Conservation (phyloP, 2,888 invertebrate species). For the Schizaphis graminum region DNA sequence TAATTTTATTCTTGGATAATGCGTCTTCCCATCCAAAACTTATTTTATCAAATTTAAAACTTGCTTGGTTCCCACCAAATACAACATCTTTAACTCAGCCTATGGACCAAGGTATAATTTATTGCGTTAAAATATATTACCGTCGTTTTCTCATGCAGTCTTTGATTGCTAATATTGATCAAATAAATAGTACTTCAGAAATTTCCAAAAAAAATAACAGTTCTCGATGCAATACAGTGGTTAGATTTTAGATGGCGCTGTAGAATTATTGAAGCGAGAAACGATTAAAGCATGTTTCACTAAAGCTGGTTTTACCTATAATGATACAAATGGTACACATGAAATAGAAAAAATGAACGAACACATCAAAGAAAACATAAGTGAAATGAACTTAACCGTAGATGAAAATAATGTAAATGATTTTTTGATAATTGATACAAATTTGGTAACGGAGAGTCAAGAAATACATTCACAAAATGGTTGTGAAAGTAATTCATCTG, state of each 20-base stretch:
- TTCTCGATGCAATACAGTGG: too few species aligned
- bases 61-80: slow-evolving; percentile 42
- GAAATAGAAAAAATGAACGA: background rate
- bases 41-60: slow-evolving; percentile 55
- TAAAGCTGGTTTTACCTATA: background rate
- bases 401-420: background rate
- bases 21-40: too few species aligned
- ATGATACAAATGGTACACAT: background rate
- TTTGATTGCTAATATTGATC: background rate
- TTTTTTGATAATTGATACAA: background rate
- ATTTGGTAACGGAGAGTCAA: background rate
- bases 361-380: background rate
- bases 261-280: background rate
- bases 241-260: too few species aligned
- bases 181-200: background rate
- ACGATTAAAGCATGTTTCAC: slow-evolving; percentile 1
- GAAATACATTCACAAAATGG: background rate
- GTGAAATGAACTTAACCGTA: background rate
- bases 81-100: slow-evolving; percentile 31
- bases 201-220: background rate
- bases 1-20: too few species aligned
- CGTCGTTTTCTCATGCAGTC: slow-evolving; percentile 27
- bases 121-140: slow-evolving; percentile 35
- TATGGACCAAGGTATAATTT: slow-evolving; percentile 53
- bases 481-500: background rate